phyloP scores from a whole-genome alignment of 2,797 vertebrate genomes.

The Spea hammondii region DNA sequence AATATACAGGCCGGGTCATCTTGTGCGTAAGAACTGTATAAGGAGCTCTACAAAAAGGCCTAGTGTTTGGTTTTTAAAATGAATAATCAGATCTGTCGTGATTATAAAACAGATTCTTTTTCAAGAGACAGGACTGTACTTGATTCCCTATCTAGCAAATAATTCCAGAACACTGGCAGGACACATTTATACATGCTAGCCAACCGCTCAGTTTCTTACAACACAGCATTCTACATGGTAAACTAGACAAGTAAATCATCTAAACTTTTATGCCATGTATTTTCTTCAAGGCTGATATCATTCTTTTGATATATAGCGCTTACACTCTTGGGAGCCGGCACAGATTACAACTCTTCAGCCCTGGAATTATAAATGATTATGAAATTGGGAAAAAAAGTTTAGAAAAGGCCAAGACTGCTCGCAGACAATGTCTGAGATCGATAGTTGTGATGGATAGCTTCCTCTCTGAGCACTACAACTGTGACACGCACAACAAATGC shows the following conservation, averaged over 20 bases:
- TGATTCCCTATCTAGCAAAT: background rate
- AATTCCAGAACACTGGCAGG: background rate
- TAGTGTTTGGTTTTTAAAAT: too few relatives aligned
- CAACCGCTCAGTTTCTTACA: background rate
- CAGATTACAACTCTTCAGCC: conserved; percentile 12
- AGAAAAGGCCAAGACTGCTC: background rate
- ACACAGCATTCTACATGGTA: conserved; percentile 6
- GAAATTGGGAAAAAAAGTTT: background rate
- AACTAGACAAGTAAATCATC: conserved; percentile 5
- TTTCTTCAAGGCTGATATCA: conserved; percentile 11
- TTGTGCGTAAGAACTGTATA: too few relatives aligned
- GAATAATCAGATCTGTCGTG: background rate
- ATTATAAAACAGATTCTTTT: background rate
- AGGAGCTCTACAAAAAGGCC: too few relatives aligned
- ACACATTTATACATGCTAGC: conserved; percentile 1
- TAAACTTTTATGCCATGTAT: conserved; percentile 7
- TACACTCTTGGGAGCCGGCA: conserved; percentile 8
- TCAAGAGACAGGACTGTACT: background rate
- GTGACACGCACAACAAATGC: conserved; percentile 12
- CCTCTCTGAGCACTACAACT: conserved; percentile 4
- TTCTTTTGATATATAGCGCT: background rate
- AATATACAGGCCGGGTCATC: too few relatives aligned
- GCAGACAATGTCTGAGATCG: conserved; percentile 3
- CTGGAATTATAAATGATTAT: conserved; percentile 21
- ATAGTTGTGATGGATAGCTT: conserved; percentile 16